A percentile compares a stretch with the other conserved stretches of the same genome.
phyloP scores from a whole-genome alignment of 2,113 vertebrate species.

The Syrmaticus mikado region DNA sequence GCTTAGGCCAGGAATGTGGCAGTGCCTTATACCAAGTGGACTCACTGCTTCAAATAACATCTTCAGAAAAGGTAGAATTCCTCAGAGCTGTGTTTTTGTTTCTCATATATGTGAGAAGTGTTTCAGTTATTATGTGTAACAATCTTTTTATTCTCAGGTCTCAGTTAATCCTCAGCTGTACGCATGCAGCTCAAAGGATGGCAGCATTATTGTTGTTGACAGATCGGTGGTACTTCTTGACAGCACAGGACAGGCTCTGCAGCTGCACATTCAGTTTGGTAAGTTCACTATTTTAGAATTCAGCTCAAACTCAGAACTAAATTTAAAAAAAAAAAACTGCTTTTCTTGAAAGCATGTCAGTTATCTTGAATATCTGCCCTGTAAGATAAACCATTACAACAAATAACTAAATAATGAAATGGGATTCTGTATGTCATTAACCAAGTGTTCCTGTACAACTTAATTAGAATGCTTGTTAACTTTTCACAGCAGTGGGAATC shows the following conservation, averaged over 20 bases:
- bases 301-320: not conserved
- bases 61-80: conserved; percentile 82
- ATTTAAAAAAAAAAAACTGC: not conserved
- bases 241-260: conserved; percentile 83
- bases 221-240: conserved; percentile 89
- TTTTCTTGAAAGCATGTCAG: not conserved
- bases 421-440: not conserved
- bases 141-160: conserved; percentile 71
- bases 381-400: not conserved
- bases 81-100: fast-evolving
- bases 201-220: conserved; percentile 87
- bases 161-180: conserved; percentile 78
- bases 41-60: conserved; percentile 85
- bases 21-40: conserved; percentile 91
- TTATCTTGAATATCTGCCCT: not conserved
- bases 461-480: not conserved
- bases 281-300: conserved; percentile 18
- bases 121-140: not conserved
- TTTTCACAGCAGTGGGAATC: not conserved
- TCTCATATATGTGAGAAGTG: not conserved
- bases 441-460: not conserved
- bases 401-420: not conserved
- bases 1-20: conserved; percentile 80
- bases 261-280: conserved; percentile 91
- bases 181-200: conserved; percentile 78